Base-by-base conservation (phyloP, 2,113 vertebrate species). In the Sinocyclocheilus rhinocerous region DNA sequence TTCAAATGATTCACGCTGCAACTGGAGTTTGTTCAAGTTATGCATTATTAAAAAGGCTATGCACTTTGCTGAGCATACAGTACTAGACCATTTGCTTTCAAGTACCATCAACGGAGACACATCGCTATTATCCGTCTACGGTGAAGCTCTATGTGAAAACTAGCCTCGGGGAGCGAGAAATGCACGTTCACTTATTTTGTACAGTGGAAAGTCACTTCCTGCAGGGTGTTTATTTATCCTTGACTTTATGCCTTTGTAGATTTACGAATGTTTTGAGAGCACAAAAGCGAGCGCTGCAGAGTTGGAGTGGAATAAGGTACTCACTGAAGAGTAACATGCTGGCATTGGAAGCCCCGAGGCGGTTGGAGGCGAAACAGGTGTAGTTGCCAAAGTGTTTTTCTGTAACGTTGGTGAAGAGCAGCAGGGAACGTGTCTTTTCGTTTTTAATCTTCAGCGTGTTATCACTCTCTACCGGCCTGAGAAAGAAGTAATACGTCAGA, bases 341-440 rank as follows among this genome's bases (percentile, higher is more conserved):
- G 93, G 95, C 95, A 86, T 96, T 98, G 94, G 95, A 96, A 3
- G 93, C 90, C 84, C 97, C 97, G 55, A 98, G 94, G 69, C 94
- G 94, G 94, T 98, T 98, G 78, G 95, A 95, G 59, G 97, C 97
- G 24, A 96, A 94, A 93, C 97, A 98, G 87, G 96, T 98, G 94
- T 98, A 98, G 95, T 98, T 98, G 91, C 97, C 97, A 80, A 97
- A 97, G 89, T 97, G 95, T 88, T 96, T 96, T 89, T 95, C 94
- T 82, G 96, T 97, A 90, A 98, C 96, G 57, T 98, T 98, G 93
- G 95, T 94, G 91, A 98, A 97, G 61, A 97, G 94, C 87, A 98
- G 93, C 95, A 97, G 95, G 10, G 97, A 98, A 85, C 96, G 96
- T 5, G 96, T 97, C 90, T 96, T 96, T 90, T 98, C 97, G 2